These are phyloP conservation scores for Phyto melanocephala DNA, from an alignment of 2,888 invertebrate species.

Conservation along the genomic window DNA sequence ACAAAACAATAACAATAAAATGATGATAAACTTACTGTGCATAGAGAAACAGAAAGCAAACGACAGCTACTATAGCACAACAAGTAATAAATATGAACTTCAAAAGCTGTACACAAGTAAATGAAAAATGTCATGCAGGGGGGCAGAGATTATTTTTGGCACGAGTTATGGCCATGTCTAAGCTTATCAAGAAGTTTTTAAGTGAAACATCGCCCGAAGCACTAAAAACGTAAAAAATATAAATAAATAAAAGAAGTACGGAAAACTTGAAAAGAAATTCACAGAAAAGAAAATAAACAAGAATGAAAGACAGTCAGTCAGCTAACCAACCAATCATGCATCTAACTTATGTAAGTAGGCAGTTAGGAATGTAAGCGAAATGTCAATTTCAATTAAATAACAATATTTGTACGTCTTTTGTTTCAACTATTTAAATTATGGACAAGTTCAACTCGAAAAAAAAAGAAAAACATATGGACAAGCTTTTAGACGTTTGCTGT, in stretches of 20 bases:
- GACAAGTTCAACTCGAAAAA: too few species aligned
- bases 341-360: background rate
- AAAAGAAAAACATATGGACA: too few species aligned
- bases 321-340: constrained; percentile 3
- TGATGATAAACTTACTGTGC: constrained; percentile 12
- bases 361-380: background rate
- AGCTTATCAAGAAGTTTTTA: constrained; percentile 36
- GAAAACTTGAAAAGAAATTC: constrained; percentile 1
- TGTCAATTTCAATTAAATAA: background rate
- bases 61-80: background rate
- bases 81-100: background rate
- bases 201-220: constrained; percentile 26
- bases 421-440: too few species aligned
- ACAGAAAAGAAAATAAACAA: constrained; percentile 4
- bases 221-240: constrained; percentile 1
- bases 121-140: background rate
- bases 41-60: background rate
- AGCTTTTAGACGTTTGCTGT: too few species aligned
- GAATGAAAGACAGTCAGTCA: background rate
- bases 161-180: constrained; percentile 21
- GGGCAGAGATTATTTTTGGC: background rate
- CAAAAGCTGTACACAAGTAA: background rate
- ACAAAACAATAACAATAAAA: constrained; percentile 41
- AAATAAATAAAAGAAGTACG: too few species aligned
- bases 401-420: too few species aligned